These are phyloP conservation scores for Euphydryas editha DNA, from an alignment of 2,888 invertebrate genomes.

Conservation along the genomic window DNA sequence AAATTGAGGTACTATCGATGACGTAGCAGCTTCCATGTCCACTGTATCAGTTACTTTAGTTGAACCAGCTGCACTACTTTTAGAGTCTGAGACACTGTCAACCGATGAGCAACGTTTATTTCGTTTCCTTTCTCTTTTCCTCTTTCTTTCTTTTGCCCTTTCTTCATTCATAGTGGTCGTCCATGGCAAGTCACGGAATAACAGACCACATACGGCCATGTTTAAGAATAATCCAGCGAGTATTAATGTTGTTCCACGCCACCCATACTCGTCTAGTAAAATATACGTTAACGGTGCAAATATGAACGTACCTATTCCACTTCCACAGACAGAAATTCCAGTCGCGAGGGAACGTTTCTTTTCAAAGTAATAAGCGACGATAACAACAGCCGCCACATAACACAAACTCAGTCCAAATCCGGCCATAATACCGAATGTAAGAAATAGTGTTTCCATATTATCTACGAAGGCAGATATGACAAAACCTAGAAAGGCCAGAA, in stretches of 20 bases:
- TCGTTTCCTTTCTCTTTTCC: constrained; percentile 83
- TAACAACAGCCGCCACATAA: constrained; percentile 95
- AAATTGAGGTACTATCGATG: constrained; percentile 81
- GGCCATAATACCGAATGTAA: constrained; percentile 92
- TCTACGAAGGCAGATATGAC: constrained; percentile 89
- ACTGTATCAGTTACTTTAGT: constrained; percentile 65
- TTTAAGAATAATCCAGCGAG: constrained; percentile 92
- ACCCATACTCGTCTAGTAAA: constrained; percentile 90
- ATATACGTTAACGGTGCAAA: constrained; percentile 91
- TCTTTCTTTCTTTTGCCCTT: constrained; percentile 85
- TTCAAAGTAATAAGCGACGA: constrained; percentile 95
- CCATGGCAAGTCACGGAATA: constrained; percentile 89
- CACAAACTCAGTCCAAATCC: constrained; percentile 94
- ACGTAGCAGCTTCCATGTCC: constrained; percentile 68
- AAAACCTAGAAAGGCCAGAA: constrained; percentile 90
- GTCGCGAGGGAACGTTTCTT: constrained; percentile 93
- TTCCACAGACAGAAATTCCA: constrained; percentile 93
- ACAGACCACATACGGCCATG: constrained; percentile 90
- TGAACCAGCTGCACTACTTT: constrained; percentile 86
- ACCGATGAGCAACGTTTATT: constrained; percentile 85
- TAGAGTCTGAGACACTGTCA: constrained; percentile 88
- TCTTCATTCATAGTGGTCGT: constrained; percentile 84
- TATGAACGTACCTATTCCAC: constrained; percentile 94
- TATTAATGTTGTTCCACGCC: constrained; percentile 93
- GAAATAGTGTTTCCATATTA: constrained; percentile 89